Conservation (phyloP, 2,888 invertebrate species). For the Euplexia lucipara region DNA sequence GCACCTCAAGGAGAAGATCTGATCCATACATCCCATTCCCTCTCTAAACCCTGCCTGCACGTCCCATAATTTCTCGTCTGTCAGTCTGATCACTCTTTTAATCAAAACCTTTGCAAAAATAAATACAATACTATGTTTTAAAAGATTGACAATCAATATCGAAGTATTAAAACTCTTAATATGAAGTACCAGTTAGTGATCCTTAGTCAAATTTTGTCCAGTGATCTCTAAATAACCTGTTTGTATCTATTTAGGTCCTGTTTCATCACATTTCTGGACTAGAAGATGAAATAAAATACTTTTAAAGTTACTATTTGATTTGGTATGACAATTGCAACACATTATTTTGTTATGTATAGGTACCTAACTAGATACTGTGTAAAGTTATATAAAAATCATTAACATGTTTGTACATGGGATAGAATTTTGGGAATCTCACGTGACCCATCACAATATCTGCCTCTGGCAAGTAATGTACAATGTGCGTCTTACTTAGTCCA, state of each 20-base stretch:
- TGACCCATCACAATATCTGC: constrained; percentile 28
- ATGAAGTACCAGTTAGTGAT: constrained; percentile 40
- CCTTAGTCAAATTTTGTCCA: constrained; percentile 23
- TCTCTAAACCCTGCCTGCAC: no score
- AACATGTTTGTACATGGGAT: constrained; percentile 19
- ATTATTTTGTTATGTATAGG: constrained; percentile 26
- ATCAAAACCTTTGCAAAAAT: no score
- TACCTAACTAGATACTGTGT: constrained; percentile 39
- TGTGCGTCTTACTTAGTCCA: constrained; percentile 45
- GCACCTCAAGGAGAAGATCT: no score
- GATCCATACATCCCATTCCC: no score
- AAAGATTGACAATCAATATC: constrained; percentile 39
- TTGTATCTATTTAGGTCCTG: constrained; percentile 32
- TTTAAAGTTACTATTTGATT: constrained; percentile 9
- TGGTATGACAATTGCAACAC: constrained; percentile 11
- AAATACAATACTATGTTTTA: constrained; percentile 36
- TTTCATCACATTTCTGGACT: constrained; percentile 46
- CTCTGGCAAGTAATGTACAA: constrained; percentile 39
- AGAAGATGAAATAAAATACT: constrained; percentile 29
- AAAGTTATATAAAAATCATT: constrained; percentile 48
- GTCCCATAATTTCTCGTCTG: no score
- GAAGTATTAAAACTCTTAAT: constrained; percentile 42
- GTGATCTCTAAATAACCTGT: constrained; percentile 11
- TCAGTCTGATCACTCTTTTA: no score
- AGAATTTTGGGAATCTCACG: constrained; percentile 26